Conservation (phyloP, 1,140 invertebrate genomes). For the Lordiphosa stackelbergi region DNA sequence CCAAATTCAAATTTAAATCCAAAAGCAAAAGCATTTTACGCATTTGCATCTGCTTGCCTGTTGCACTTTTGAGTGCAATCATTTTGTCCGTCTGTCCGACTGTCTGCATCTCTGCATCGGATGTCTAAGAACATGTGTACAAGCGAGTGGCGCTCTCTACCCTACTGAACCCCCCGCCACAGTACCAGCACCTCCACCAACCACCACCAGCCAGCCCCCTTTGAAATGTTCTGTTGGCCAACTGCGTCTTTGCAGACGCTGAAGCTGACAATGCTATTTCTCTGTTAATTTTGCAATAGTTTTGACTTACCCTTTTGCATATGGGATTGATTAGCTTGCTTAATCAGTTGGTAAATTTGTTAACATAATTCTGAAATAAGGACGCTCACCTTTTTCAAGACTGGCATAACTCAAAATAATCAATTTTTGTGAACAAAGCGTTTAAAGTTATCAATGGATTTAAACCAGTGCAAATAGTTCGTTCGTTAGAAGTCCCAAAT, state of each 20-base stretch:
- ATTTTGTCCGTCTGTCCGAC: not conserved
- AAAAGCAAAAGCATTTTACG: constrained; percentile 33
- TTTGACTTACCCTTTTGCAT: constrained; percentile 26
- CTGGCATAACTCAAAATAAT: too few species aligned
- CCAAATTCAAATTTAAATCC: constrained; percentile 23
- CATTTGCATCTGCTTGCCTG: constrained; percentile 26
- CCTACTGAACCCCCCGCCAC: constrained; percentile 1
- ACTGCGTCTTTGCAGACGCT: constrained; percentile 36
- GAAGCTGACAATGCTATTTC: constrained; percentile 26
- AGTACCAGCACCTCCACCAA: not conserved
- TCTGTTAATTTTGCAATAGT: constrained; percentile 51
- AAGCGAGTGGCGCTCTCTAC: constrained; percentile 14
- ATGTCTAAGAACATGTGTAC: constrained; percentile 48
- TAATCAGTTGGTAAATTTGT: too few species aligned
- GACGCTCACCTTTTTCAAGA: too few species aligned
- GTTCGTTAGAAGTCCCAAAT: too few species aligned
- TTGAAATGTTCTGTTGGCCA: constrained; percentile 46
- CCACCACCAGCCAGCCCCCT: not conserved
- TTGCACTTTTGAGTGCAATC: constrained; percentile 40
- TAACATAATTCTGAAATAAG: too few species aligned
- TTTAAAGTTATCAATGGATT: too few species aligned
- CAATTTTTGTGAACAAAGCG: too few species aligned
- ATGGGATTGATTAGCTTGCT: not conserved
- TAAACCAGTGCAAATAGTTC: too few species aligned
- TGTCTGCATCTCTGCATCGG: constrained; percentile 16